phyloP scores from a whole-genome alignment of 2,888 invertebrate species.

The Dascillus cervinus region DNA sequence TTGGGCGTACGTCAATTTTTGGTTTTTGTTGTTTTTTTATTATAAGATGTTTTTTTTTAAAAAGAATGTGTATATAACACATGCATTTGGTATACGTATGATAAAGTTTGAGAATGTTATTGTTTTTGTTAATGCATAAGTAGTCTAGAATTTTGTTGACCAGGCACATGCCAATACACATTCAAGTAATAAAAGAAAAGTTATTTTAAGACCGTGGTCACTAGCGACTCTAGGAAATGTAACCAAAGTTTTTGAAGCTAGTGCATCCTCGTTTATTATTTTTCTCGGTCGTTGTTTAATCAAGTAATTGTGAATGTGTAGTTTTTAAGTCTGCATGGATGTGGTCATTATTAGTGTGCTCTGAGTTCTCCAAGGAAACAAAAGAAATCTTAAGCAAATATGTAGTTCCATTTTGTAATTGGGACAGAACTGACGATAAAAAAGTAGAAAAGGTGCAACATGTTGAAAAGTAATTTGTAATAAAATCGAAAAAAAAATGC shows the following conservation, averaged over 20 bases:
- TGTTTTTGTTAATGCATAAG: constrained; percentile 38
- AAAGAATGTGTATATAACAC: constrained; percentile 35
- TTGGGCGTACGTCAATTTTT: constrained; percentile 21
- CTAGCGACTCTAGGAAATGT: too few relatives aligned
- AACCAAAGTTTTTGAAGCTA: too few relatives aligned
- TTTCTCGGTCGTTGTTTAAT: too few relatives aligned
- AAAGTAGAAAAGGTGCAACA: too few relatives aligned
- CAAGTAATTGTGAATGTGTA: constrained; percentile 20
- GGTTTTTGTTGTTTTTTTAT: constrained; percentile 32
- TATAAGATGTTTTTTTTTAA: constrained; percentile 27
- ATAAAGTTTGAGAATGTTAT: constrained; percentile 43
- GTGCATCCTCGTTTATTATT: too few relatives aligned
- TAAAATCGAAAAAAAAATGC: too few relatives aligned
- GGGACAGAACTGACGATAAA: constrained; percentile 34
- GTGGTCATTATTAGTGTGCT: constrained; percentile 21
- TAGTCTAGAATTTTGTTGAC: constrained; percentile 12
- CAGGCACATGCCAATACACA: constrained; percentile 13
- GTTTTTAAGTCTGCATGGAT: constrained; percentile 22
- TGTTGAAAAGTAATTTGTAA: too few relatives aligned
- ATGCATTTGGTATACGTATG: constrained; percentile 42
- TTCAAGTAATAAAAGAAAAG: constrained; percentile 17
- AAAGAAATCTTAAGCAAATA: constrained; percentile 12
- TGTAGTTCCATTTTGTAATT: constrained; percentile 26
- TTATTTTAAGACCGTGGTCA: too few relatives aligned
- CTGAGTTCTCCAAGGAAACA: constrained; percentile 12